These are phyloP conservation scores for Pandemis corylana DNA, from an alignment of 2,888 invertebrate genomes.

Conservation along the genomic window DNA sequence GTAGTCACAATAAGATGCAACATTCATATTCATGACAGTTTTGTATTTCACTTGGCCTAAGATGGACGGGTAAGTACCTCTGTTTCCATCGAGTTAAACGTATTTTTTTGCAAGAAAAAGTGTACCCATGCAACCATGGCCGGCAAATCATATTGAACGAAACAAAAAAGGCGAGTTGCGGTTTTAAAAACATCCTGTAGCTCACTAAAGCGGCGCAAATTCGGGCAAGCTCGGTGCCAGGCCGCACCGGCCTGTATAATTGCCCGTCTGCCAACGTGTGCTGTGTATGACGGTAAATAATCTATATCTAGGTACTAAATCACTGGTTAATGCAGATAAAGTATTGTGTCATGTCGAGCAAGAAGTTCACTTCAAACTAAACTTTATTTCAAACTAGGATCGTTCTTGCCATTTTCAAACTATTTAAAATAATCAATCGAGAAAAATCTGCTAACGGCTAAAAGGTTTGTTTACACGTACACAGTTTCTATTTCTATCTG, in stretches of 20 bases:
- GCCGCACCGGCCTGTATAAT: slow-evolving; percentile 75
- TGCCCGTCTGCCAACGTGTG: slow-evolving; percentile 74
- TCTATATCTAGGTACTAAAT: slow-evolving; percentile 26
- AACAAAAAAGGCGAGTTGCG: slow-evolving; percentile 45
- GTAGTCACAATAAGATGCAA: no score
- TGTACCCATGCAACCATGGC: neutral
- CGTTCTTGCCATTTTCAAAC: no score
- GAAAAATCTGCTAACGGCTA: no score
- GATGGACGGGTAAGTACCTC: no score
- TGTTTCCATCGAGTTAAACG: neutral
- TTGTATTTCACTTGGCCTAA: no score
- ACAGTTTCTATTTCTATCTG: neutral
- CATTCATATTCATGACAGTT: no score
- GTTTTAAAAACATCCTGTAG: slow-evolving; percentile 57
- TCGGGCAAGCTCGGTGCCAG: slow-evolving; percentile 77
- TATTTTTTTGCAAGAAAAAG: neutral
- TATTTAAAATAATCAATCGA: no score
- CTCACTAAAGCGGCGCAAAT: slow-evolving; percentile 67
- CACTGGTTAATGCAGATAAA: slow-evolving; percentile 1
- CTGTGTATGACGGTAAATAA: slow-evolving; percentile 56
- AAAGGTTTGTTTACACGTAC: no score
- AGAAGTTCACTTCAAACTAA: neutral
- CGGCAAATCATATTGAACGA: neutral
- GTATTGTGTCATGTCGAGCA: neutral
- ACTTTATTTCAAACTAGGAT: no score